Percentiles rank a stretch among this genome's conserved stretches.
Conservation (phyloP, 1,140 invertebrate species). For the Drosophila punjabiensis region DNA sequence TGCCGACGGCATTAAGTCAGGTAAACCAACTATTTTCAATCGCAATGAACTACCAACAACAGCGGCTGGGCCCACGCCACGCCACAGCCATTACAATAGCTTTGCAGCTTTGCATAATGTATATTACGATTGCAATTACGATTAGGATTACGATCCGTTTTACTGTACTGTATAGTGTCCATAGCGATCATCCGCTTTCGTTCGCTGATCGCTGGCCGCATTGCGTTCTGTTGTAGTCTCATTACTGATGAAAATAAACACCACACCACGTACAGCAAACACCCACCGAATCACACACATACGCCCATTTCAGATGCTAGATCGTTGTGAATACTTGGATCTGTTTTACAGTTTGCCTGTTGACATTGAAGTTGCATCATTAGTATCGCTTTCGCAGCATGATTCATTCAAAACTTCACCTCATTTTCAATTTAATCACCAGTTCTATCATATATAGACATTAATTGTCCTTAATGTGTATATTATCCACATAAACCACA, state of each 20-base stretch:
- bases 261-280: slow-evolving; percentile 14
- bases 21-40: slow-evolving; percentile 85
- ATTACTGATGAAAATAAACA: slow-evolving; percentile 76
- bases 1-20: slow-evolving; percentile 85
- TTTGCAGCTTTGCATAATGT: slow-evolving; percentile 41
- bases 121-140: slow-evolving; percentile 26
- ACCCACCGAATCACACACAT: slow-evolving; percentile 32
- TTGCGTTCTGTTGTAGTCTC: slow-evolving; percentile 80
- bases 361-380: slow-evolving; percentile 5
- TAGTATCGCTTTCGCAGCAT: slow-evolving; percentile 31
- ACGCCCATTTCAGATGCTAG: slow-evolving; percentile 22
- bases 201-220: slow-evolving; percentile 59
- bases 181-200: slow-evolving; percentile 47
- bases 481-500: neutral
- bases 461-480: too few relatives aligned
- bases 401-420: neutral
- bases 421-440: neutral
- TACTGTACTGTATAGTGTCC: slow-evolving; percentile 27
- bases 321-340: slow-evolving; percentile 10
- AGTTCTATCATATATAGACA: neutral
- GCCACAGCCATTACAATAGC: slow-evolving; percentile 33
- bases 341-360: slow-evolving; percentile 12
- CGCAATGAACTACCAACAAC: slow-evolving; percentile 76
- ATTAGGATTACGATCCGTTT: slow-evolving; percentile 15
- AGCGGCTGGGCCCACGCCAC: slow-evolving; percentile 30